A percentile compares a stretch with the other conserved stretches of the same genome.
These are phyloP conservation scores for Brachionus angularis DNA, from an alignment of 1,140 invertebrate species.

Conservation along the genomic window DNA sequence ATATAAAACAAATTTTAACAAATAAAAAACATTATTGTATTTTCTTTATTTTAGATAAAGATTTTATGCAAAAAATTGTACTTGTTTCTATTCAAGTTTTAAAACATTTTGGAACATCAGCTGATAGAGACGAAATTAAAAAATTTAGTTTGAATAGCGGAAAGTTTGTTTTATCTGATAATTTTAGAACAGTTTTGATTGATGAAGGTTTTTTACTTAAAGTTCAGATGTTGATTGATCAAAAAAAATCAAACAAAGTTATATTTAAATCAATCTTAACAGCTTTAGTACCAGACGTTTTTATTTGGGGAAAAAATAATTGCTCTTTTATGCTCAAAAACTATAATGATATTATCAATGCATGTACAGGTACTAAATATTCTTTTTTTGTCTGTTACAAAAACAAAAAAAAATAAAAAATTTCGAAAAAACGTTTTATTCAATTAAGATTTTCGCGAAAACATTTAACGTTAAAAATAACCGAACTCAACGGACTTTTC, in stretches of 20 bases:
- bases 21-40: neutral
- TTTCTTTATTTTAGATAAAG: neutral
- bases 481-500: too few species aligned
- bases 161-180: conserved; percentile 2
- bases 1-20: neutral
- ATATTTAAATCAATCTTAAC: conserved; percentile 15
- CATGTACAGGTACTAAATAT: neutral
- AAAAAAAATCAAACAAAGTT: conserved; percentile 8
- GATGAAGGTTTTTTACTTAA: neutral
- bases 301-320: neutral
- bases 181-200: neutral
- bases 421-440: too few species aligned
- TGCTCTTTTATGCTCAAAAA: neutral
- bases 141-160: neutral
- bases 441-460: too few species aligned
- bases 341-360: neutral
- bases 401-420: too few species aligned
- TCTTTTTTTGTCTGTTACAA: too few species aligned
- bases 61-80: neutral
- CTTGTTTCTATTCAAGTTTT: neutral
- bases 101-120: neutral
- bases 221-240: neutral
- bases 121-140: conserved; percentile 3
- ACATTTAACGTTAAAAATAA: too few species aligned
- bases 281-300: neutral